Base-by-base conservation (phyloP, 2,797 vertebrate species). In the Tenualosa thibaudeaui region DNA sequence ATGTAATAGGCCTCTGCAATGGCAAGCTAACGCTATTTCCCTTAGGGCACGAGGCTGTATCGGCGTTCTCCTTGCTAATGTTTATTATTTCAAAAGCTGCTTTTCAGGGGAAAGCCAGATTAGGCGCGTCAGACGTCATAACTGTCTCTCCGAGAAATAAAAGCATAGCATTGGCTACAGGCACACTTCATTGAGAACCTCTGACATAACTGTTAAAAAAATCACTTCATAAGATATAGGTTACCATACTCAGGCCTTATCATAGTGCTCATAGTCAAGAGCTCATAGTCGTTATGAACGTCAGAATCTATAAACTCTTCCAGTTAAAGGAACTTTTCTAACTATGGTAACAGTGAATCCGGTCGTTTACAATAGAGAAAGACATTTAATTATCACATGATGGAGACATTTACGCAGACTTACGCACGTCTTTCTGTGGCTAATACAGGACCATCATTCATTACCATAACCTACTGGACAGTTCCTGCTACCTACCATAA, bases 31-130 rank as follows among this genome's bases (percentile, higher is more conserved):
- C 37, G 37, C 7, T 78, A 46, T 19, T 46, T 15, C 71, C 15
- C 37, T 22, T 10, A 43, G 37, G 40, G 15, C 31, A 15, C 65
- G 2, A 5, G 68, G n/a, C 71, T 78, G 71, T 22, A 78, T 78
- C 37, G 22, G 71, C 46, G 40, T 22, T 46, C 40, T 19, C 9
- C 51, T 49, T 58, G 84, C 71, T 26, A 54, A 17, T 89, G 85
- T 86, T 84, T 86, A 85, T 86, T 86, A 88, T 81, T 84, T 86
- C 88, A 91, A 93, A 90, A 91, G 89, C 90, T 88, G 90, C 89
- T 93, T 93, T 93, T 93, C 88, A 90, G 89, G 91, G 90, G 90
- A 91, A 92, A 93, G 71, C 86, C 91, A 88, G 91, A 93, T 90
- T 88, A 93, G 87, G 89, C 87, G 89, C 91, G 84, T 88, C 81